Percentiles rank a stretch among this genome's conserved stretches.
Evolutionary conservation across 2,113 vertebrate genomes (phyloP).

Genomic region (Sarotherodon lohbergeri): DNA sequence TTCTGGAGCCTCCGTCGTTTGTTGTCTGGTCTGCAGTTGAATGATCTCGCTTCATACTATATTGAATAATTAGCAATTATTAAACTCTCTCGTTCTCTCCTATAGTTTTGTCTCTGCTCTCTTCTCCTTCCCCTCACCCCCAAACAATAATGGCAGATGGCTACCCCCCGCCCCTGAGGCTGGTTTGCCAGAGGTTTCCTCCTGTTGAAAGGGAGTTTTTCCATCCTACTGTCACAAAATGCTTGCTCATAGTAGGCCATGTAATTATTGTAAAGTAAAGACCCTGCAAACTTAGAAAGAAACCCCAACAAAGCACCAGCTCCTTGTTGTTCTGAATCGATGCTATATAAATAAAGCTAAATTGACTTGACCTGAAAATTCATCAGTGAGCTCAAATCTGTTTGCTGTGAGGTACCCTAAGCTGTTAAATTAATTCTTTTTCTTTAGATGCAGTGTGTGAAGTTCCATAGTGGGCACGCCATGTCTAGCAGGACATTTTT

Average conservation of each 20-base stretch:
- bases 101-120: not conserved
- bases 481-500: not conserved
- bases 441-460: not conserved
- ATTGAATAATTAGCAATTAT: not conserved
- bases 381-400: not conserved
- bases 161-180: accelerated
- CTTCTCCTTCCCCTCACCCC: not conserved
- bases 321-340: not conserved
- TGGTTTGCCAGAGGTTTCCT: not conserved
- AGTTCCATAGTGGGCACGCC: not conserved
- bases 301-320: not conserved
- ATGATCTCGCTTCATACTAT: not conserved
- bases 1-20: no score
- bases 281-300: not conserved
- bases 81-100: not conserved
- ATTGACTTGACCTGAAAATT: not conserved
- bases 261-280: not conserved
- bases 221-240: not conserved
- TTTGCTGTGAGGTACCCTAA: not conserved
- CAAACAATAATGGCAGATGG: not conserved
- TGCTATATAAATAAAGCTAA: not conserved
- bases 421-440: not conserved
- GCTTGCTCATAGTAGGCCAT: not conserved
- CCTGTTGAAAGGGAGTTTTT: not conserved
- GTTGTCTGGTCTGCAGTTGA: no score